Conservation (phyloP, 2,113 vertebrate species). For the Mastomys natalensis region DNA sequence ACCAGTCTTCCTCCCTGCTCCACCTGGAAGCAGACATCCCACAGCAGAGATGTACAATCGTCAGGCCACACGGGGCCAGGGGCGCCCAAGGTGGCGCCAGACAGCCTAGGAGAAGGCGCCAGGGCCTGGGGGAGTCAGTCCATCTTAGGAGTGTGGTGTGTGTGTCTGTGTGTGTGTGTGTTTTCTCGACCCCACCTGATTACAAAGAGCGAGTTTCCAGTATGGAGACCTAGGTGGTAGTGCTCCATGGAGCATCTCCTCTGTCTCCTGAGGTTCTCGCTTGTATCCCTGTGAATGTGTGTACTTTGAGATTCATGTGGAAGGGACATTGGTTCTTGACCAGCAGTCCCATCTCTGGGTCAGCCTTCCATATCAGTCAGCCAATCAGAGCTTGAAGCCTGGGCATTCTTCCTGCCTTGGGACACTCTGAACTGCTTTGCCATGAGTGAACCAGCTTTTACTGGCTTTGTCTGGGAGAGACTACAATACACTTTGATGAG, state of each 20-base stretch:
- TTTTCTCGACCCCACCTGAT: too few relatives aligned
- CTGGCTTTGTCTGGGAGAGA: neutral
- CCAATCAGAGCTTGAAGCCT: neutral
- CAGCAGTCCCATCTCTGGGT: neutral
- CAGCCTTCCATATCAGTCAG: fast-evolving
- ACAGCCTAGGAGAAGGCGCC: neutral
- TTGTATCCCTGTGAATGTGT: fast-evolving
- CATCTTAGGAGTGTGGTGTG: neutral
- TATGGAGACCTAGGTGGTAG: neutral
- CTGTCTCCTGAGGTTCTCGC: neutral
- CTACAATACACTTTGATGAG: neutral
- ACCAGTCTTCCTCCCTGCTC: fast-evolving
- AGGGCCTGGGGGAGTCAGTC: too few relatives aligned
- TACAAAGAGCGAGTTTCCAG: fast-evolving
- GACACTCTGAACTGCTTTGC: neutral
- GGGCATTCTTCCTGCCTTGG: too few relatives aligned
- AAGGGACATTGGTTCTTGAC: neutral
- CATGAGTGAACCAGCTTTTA: fast-evolving
- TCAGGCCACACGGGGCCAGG: neutral
- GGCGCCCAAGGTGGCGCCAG: neutral
- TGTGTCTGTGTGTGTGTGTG: neutral
- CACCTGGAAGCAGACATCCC: neutral
- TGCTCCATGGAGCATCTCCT: neutral
- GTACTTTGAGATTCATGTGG: neutral
- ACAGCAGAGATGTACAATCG: neutral